Evolutionary conservation across 2,797 vertebrate species (phyloP), one percentile per base, ranked within the genome.

Genomic region (Perodicticus potto): DNA sequence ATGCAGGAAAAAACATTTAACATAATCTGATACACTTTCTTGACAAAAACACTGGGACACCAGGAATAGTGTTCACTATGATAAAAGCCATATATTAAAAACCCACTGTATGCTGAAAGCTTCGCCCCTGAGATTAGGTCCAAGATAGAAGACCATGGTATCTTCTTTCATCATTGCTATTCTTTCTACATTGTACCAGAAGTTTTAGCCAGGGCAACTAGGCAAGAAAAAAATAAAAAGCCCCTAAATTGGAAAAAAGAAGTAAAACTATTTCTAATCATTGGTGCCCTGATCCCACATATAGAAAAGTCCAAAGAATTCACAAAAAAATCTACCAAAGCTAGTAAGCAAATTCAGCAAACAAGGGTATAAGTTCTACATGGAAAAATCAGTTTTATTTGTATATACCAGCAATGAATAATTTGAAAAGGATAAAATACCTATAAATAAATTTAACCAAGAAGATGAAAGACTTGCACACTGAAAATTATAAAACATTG

Each of bases 151-250:
- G 34, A 86, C 19, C 57, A 91, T 10, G 49, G 55, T 70, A n/a
- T 4, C 43, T 80, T 34, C 67, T 82, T 72, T 78, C 29, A 83
- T 9, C 61, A 61, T 17, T 87, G 32, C 20, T 87, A 25, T 78
- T 91, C 45, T 67, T 65, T 65, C 63, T n/a, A 63, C 32, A 67
- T 43, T 95, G 32, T 83, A 72, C 43, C 22, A 4, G 43, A 86
- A 90, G 37, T 65, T 93, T 40, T 78, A 83, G 37, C 27, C 25
- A 78, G 32, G 91, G 9, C 10, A 87, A 91, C 53, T 43, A 93
- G 63, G 65, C 45, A 87, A 78, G 87, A 84, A 96, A 93, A 93
- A 91, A 94, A 80, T 43, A 89, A 90, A 84, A 57, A 14, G 4
- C 23, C 74, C 43, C 11, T 22, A 85, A 59, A 81, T 61, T 53